Percentiles rank a stretch among this genome's conserved stretches.
phyloP scores from a whole-genome alignment of 2,888 invertebrate species.

The Trachelus tabidus region DNA sequence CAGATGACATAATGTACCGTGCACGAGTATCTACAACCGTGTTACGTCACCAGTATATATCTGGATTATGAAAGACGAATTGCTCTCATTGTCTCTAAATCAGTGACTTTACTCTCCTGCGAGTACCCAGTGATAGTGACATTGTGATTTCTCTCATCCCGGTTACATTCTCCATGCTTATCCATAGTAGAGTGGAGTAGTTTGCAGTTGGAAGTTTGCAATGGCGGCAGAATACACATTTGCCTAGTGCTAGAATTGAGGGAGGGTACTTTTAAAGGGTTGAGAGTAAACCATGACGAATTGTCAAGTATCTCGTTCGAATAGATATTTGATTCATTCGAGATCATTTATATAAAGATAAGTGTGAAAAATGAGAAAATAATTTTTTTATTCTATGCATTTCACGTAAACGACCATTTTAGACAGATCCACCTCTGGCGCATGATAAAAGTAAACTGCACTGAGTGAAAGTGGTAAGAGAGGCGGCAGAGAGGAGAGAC shows the following conservation, averaged over 20 bases:
- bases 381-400: neutral
- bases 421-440: neutral
- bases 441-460: neutral
- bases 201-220: neutral
- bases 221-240: neutral
- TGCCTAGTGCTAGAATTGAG: neutral
- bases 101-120: neutral
- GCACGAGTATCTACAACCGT: too few relatives aligned
- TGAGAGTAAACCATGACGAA: neutral
- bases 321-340: neutral
- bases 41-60: too few relatives aligned
- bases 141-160: neutral
- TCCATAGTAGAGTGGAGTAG: neutral
- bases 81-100: neutral
- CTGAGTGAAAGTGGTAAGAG: slow-evolving; percentile 4
- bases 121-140: neutral
- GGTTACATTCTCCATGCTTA: neutral
- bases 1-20: too few relatives aligned
- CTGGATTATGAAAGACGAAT: neutral
- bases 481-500: slow-evolving; percentile 4
- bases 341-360: too few relatives aligned
- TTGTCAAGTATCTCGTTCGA: neutral
- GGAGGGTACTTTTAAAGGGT: neutral
- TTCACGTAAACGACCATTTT: neutral
- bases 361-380: too few relatives aligned